These are phyloP conservation scores for Vulpes lagopus DNA, from an alignment of 2,113 vertebrate genomes.

Conservation along the genomic window DNA sequence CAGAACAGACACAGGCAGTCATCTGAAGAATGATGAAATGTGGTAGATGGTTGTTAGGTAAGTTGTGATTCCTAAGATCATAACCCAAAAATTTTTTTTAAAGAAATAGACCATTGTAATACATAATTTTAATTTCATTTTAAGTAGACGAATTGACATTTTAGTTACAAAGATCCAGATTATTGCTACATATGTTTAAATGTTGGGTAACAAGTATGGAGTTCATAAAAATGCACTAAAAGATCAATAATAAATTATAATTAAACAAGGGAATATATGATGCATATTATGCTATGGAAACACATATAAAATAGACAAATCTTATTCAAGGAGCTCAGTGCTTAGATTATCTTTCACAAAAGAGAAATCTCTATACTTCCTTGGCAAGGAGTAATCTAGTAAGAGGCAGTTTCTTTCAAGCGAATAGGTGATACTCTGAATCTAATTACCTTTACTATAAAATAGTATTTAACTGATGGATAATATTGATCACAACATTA, in stretches of 20 bases:
- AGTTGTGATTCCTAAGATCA: not conserved
- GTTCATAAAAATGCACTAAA: slow-evolving; percentile 85
- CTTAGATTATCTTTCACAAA: not conserved
- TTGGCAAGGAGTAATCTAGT: not conserved
- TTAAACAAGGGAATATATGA: not conserved
- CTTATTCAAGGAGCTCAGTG: not conserved
- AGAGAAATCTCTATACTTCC: not conserved
- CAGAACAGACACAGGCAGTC: not conserved
- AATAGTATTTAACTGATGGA: not conserved
- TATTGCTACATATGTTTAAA: slow-evolving; percentile 92
- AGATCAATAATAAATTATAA: not conserved
- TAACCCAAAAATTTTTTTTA: not conserved
- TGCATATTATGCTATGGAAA: not conserved
- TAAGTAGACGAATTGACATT: slow-evolving; percentile 94
- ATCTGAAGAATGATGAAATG: not conserved
- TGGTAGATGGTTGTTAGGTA: not conserved
- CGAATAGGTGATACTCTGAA: not conserved
- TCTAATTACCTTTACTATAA: not conserved
- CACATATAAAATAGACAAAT: not conserved
- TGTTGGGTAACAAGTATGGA: slow-evolving; percentile 93
- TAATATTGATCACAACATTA: not conserved
- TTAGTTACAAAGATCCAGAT: slow-evolving; percentile 94
- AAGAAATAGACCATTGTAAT: not conserved
- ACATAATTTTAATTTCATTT: slow-evolving; percentile 28
- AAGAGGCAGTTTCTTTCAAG: not conserved